A percentile compares a stretch with the other conserved stretches of the same genome.
Evolutionary conservation across 1,140 invertebrate genomes (phyloP).

Genomic region (Lepidurus apus): DNA sequence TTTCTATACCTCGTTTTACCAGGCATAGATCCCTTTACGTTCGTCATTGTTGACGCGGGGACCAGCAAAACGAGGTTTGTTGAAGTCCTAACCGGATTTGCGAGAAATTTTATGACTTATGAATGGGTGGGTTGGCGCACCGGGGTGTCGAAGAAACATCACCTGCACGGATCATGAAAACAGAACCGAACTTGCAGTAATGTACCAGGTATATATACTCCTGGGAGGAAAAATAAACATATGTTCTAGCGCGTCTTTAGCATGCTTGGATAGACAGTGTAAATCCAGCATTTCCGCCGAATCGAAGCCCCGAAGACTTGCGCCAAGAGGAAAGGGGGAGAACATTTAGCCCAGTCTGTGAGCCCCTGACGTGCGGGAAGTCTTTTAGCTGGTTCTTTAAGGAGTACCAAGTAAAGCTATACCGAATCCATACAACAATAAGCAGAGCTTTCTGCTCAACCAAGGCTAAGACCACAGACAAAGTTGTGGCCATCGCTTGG

Average conservation of each 20-base stretch:
- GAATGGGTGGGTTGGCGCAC: constrained; percentile 3
- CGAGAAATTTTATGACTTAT: constrained; percentile 17
- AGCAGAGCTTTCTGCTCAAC: no score
- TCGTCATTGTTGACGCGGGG: background rate
- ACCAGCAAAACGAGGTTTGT: background rate
- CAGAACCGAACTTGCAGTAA: background rate
- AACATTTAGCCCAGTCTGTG: background rate
- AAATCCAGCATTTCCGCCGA: background rate
- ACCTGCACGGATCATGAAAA: constrained; percentile 21
- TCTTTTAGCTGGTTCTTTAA: no score
- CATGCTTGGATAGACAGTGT: background rate
- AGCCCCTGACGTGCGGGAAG: no score
- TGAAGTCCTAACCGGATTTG: constrained; percentile 16
- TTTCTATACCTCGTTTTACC: background rate
- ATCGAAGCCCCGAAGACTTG: background rate
- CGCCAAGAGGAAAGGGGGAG: background rate
- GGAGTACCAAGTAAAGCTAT: no score
- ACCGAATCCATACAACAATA: no score
- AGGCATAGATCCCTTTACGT: background rate
- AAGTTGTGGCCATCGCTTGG: background rate
- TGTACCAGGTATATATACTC: background rate
- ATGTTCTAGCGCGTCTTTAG: constrained; percentile 2
- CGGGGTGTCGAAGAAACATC: constrained; percentile 17
- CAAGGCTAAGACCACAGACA: no score
- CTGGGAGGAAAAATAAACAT: background rate